A percentile compares a stretch with the other conserved stretches of the same genome.
phyloP scores from a whole-genome alignment of 1,140 invertebrate genomes.

The Drosophila nannoptera region DNA sequence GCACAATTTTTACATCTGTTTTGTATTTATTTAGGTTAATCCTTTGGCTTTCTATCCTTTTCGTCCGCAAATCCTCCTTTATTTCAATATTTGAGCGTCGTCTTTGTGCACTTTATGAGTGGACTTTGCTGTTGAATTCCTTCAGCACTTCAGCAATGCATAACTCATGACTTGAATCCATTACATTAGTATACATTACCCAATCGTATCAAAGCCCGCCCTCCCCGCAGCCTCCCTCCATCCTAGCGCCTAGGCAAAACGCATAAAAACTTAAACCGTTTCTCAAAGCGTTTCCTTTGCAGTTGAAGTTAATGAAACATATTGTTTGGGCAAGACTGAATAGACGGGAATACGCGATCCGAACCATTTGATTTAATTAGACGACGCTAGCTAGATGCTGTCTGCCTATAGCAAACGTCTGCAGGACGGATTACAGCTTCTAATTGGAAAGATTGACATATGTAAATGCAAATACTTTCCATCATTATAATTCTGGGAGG shows the following conservation, averaged over 20 bases:
- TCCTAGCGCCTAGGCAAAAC: background rate
- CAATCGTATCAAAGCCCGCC: slow-evolving; percentile 20
- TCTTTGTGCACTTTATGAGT: slow-evolving; percentile 64
- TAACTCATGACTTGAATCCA: slow-evolving; percentile 36
- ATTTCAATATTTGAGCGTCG: slow-evolving; percentile 64
- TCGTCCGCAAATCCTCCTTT: slow-evolving; percentile 59
- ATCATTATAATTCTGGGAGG: too few relatives aligned
- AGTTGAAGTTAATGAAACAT: background rate
- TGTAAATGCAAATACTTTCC: too few relatives aligned
- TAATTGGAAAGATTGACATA: too few relatives aligned
- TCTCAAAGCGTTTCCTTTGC: background rate
- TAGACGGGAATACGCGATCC: slow-evolving; percentile 1
- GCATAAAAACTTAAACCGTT: background rate
- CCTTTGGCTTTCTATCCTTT: slow-evolving; percentile 41
- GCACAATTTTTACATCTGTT: slow-evolving; percentile 69
- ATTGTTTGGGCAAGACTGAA: background rate
- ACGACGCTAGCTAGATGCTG: too few relatives aligned
- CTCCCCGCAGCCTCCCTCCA: background rate
- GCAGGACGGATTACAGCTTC: too few relatives aligned
- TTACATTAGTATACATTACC: slow-evolving; percentile 56
- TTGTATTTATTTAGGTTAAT: slow-evolving; percentile 76
- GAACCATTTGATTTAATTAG: too few relatives aligned
- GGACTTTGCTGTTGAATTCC: slow-evolving; percentile 41
- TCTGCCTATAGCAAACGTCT: too few relatives aligned
- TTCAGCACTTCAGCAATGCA: slow-evolving; percentile 49